Evolutionary conservation across 2,797 vertebrate genomes (phyloP), one percentile per base, ranked within the genome.

Genomic region (Brachyalestes nurse): DNA sequence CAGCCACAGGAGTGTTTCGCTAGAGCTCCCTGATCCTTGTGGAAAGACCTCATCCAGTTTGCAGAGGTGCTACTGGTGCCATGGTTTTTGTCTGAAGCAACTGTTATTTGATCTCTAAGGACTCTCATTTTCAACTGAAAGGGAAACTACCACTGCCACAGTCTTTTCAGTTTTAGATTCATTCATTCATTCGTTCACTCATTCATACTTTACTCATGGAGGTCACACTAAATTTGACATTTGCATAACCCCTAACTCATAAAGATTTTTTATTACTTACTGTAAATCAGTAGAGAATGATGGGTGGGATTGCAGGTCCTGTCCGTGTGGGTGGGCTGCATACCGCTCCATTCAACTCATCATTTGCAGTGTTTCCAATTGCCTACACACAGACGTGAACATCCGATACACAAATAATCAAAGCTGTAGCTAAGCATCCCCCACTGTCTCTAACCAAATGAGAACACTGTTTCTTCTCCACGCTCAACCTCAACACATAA

Each of bases 251-350:
- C 21, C 75, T 66, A 49, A 77, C 58, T 53, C 75, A 77, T 60
- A 53, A 51, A 58, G 60, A 23, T 21, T 16, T 47, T 51, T 72
- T 72, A 53, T 72, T 34, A 72, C 70, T 23, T 72, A n/a, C 70
- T 72, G 70, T 72, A 72, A 72, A 72, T 72, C 51, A 55, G 14
- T 34, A 38, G 49, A 55, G 23, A 72, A 38, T 19, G 69, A 71
- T 51, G 69, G 49, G 69, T 51, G 69, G 45, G 25, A 53, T 21
- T 53, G 49, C 42, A 71, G 45, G 23, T 71, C 69, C 21, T 71
- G 69, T 53, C 69, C 12, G 69, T 34, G 70, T 72, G 70, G 70
- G 70, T 72, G 70, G 70, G 49, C 70, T 72, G 51, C 70, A 72
- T 72, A 72, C 70, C 70, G 14, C 40, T 55, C 23, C 12, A 57